These are phyloP conservation scores for Thomomys bottae DNA, from an alignment of 2,113 vertebrate species.

Conservation along the genomic window DNA sequence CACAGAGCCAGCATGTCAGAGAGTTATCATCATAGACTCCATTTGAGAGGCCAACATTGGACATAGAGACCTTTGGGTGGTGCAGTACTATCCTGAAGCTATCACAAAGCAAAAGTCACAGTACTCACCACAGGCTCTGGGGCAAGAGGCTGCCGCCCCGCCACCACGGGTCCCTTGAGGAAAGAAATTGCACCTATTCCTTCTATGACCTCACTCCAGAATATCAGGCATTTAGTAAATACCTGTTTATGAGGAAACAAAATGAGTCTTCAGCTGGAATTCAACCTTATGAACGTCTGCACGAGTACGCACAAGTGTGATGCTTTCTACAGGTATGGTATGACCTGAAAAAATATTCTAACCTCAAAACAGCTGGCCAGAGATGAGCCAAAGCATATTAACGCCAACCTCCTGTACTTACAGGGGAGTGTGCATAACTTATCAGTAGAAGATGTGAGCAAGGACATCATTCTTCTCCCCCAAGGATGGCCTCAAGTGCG, in stretches of 20 bases:
- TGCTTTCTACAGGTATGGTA: too few relatives aligned
- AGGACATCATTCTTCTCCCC: background rate
- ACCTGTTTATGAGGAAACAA: background rate
- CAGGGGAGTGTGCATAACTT: background rate
- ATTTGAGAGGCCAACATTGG: background rate
- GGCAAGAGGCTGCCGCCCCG: too few relatives aligned
- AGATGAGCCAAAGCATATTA: constrained; percentile 4
- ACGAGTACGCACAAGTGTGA: background rate
- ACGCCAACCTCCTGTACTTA: background rate
- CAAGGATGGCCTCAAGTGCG: too few relatives aligned
- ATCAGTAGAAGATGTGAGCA: background rate
- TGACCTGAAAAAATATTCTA: constrained; percentile 3
- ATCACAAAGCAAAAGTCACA: background rate
- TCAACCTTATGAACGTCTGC: constrained; percentile 11
- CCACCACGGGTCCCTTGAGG: too few relatives aligned
- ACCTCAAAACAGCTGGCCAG: background rate
- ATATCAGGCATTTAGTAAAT: background rate
- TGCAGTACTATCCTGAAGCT: background rate
- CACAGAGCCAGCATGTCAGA: background rate
- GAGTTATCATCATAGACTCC: background rate
- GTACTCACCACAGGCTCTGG: background rate
- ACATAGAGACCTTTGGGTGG: background rate
- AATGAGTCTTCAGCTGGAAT: background rate
- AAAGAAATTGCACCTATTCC: too few relatives aligned
- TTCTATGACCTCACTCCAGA: background rate